Base-by-base conservation (phyloP, 53 echinoderm and acorn worm species). In the Holothuria scabra region DNA sequence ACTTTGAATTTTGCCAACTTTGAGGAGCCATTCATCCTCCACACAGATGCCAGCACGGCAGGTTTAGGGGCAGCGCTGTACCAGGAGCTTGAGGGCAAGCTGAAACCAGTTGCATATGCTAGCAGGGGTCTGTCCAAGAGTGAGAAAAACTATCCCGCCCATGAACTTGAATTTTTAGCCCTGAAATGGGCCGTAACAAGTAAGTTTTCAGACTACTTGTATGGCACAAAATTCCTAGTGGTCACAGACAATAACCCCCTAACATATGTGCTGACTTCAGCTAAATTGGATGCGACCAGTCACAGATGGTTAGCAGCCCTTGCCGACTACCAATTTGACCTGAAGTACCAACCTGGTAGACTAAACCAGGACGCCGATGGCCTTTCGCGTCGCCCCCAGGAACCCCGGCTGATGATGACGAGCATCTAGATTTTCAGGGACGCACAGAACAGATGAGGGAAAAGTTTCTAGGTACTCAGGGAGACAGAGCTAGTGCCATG, bases 31-130 rank as follows among this genome's bases (percentile, higher is more conserved):
- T 92, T 89, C 55, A 24, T 92, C 35, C 88, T 92, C 1, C 92
- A 92, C 65, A 92, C 92, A 1, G 89, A 92, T 57, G 89, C 92
- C 10, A 86, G 84, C 30, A 67, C 84, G 4, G 25, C 38, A 12
- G 89, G 84, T 0, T 52, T 87, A 0, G 92, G 92, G 30, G 87
- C 89, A 68, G 92, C 89, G 5, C 33, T 92, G 21, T 92, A 89
- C 64, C 92, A 89, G 38, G 41, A 81, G 41, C 63, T 79, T 35
- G 89, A 89, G 8, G 92, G 89, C 16, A 75, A 84, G 25, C 28
- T 84, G 57, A 86, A 37, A n/a, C 80, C 84, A 30, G 83, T 92
- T 22, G 89, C 86, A 0, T 92, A 85, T 87, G 89, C 86, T 19
- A 89, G 89, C 41, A 34, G 92, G 23, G 89, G 86, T 1, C 56